phyloP scores from a whole-genome alignment of 2,888 invertebrate species.

The Zelleria hepariella region DNA sequence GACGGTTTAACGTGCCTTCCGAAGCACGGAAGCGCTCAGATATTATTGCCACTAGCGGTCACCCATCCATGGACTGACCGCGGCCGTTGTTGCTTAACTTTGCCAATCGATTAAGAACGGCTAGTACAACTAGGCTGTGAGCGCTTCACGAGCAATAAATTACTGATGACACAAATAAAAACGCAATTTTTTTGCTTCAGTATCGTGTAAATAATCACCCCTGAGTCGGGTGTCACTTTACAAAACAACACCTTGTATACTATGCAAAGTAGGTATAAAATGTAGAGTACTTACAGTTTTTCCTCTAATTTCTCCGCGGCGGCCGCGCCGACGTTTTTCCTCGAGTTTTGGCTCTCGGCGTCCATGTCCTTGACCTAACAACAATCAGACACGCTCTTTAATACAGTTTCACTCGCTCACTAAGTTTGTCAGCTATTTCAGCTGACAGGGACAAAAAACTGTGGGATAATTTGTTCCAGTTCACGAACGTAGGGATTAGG shows the following conservation, averaged over 20 bases:
- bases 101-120: no score
- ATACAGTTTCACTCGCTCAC: not conserved
- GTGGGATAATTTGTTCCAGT: not conserved
- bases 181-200: not conserved
- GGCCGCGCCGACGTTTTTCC: constrained; percentile 31
- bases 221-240: no score
- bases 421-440: not conserved
- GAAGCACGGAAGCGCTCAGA: no score
- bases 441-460: not conserved
- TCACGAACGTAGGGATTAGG: no score
- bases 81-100: no score
- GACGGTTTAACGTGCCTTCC: no score
- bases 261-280: not conserved
- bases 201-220: no score
- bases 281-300: constrained; percentile 46
- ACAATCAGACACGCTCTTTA: not conserved
- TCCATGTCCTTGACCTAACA: constrained; percentile 60
- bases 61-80: no score
- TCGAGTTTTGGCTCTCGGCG: constrained; percentile 51
- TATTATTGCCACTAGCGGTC: no score
- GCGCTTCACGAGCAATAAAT: no score
- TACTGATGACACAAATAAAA: not conserved
- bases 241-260: no score
- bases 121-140: no score
- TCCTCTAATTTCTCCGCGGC: constrained; percentile 46